phyloP scores from a whole-genome alignment of 2,113 vertebrate genomes.

The Nothoprocta perdicaria region DNA sequence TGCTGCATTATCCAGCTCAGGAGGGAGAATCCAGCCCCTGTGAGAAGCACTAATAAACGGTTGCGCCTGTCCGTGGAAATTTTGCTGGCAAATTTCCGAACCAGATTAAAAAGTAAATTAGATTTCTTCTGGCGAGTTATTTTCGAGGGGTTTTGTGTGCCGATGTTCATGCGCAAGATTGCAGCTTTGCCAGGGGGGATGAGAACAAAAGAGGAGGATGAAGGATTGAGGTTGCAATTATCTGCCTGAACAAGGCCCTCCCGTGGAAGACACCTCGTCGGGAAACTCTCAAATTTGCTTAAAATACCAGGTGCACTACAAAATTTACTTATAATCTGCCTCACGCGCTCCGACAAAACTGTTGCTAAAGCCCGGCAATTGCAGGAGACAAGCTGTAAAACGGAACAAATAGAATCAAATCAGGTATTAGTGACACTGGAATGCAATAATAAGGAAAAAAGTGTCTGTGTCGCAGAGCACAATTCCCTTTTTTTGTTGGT shows the following conservation, averaged over 20 bases:
- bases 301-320: constrained; percentile 70
- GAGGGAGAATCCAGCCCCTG: constrained; percentile 5
- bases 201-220: constrained; percentile 73
- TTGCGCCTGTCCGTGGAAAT: constrained; percentile 67
- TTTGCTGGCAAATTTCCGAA: constrained; percentile 79
- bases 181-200: constrained; percentile 68
- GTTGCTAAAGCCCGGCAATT: constrained; percentile 67
- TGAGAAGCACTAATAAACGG: constrained; percentile 71
- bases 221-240: constrained; percentile 73
- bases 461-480: not conserved
- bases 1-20: constrained; percentile 10
- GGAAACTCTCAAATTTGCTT: constrained; percentile 76
- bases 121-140: constrained; percentile 81
- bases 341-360: constrained; percentile 70
- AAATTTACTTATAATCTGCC: constrained; percentile 75
- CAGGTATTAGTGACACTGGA: constrained; percentile 56
- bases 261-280: constrained; percentile 69
- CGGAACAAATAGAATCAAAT: constrained; percentile 62
- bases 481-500: no score
- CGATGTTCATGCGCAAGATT: constrained; percentile 67
- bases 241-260: constrained; percentile 67
- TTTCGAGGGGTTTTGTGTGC: constrained; percentile 78
- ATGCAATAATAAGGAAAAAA: constrained; percentile 9
- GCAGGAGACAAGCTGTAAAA: constrained; percentile 66
- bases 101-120: constrained; percentile 84